These are phyloP conservation scores for Antechinus flavipes DNA, from an alignment of 2,113 vertebrate species.

Conservation along the genomic window DNA sequence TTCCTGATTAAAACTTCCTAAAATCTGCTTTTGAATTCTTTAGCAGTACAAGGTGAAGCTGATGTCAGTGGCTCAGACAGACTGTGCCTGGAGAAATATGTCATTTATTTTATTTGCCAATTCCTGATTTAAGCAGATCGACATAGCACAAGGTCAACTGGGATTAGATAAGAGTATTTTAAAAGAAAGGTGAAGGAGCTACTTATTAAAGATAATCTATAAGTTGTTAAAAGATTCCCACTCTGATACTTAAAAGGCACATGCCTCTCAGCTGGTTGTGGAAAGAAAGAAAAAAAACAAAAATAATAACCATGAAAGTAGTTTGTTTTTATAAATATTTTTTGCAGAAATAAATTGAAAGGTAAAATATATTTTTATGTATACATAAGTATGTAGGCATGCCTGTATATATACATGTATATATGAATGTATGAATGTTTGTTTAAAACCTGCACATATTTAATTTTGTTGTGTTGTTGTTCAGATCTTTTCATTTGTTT, in stretches of 20 bases:
- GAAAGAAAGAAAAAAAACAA: slow-evolving; percentile 10
- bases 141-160: slow-evolving; percentile 77
- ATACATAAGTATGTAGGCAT: not conserved
- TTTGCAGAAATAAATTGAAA: slow-evolving; percentile 35
- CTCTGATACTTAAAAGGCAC: slow-evolving; percentile 64
- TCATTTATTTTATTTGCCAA: slow-evolving; percentile 79
- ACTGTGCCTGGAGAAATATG: slow-evolving; percentile 35
- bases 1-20: slow-evolving; percentile 30
- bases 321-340: slow-evolving; percentile 47
- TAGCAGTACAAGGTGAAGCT: slow-evolving; percentile 66
- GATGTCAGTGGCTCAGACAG: slow-evolving; percentile 73
- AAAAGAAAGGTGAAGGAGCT: slow-evolving; percentile 65
- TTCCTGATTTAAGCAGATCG: slow-evolving; percentile 76
- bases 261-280: slow-evolving; percentile 49
- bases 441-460: not conserved
- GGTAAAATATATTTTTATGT: not conserved
- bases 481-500: not conserved
- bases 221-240: slow-evolving; percentile 60
- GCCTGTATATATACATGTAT: not conserved
- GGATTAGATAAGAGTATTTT: slow-evolving; percentile 72
- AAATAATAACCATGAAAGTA: not conserved
- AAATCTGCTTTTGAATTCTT: slow-evolving; percentile 43
- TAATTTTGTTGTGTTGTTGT: not conserved
- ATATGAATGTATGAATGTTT: not conserved
- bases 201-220: slow-evolving; percentile 72